phyloP scores from a whole-genome alignment of 2,888 invertebrate genomes.

The Timandra comae region DNA sequence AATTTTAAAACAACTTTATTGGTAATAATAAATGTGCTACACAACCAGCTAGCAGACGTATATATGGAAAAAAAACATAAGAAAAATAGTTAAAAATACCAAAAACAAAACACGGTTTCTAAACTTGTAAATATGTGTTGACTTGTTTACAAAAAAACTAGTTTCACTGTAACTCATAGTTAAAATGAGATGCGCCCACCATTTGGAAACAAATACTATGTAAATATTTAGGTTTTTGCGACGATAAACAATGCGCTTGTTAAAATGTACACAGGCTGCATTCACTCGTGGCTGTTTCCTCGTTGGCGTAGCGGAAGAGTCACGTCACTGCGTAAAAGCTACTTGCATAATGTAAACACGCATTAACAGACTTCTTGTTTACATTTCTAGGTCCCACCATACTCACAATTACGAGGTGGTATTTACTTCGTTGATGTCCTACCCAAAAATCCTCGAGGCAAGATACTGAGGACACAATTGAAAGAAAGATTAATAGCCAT shows the following conservation, averaged over 20 bases:
- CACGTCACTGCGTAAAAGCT: conserved; percentile 7
- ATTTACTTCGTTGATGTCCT: conserved; percentile 80
- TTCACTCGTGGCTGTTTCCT: conserved; percentile 10
- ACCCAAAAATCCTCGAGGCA: conserved; percentile 82
- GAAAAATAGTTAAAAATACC: too few species aligned
- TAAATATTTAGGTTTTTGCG: not conserved
- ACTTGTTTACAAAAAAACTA: too few species aligned
- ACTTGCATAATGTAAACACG: conserved; percentile 21
- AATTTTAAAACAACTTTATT: too few species aligned
- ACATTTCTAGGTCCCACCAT: conserved; percentile 61
- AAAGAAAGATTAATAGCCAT: too few species aligned
- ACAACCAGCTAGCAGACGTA: too few species aligned
- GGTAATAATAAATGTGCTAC: too few species aligned
- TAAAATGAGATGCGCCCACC: too few species aligned
- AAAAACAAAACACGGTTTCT: too few species aligned
- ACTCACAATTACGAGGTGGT: conserved; percentile 81
- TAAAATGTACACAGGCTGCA: not conserved
- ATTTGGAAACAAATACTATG: not conserved
- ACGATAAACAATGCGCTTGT: too few species aligned
- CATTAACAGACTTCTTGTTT: conserved; percentile 13
- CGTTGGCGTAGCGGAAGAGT: conserved; percentile 3
- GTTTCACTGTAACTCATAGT: not conserved
- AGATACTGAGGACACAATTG: conserved; percentile 79
- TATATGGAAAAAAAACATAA: too few species aligned
- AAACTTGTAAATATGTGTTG: too few species aligned